These are phyloP conservation scores for Vespertilio murinus DNA, from an alignment of 2,797 vertebrate genomes.

Conservation along the genomic window DNA sequence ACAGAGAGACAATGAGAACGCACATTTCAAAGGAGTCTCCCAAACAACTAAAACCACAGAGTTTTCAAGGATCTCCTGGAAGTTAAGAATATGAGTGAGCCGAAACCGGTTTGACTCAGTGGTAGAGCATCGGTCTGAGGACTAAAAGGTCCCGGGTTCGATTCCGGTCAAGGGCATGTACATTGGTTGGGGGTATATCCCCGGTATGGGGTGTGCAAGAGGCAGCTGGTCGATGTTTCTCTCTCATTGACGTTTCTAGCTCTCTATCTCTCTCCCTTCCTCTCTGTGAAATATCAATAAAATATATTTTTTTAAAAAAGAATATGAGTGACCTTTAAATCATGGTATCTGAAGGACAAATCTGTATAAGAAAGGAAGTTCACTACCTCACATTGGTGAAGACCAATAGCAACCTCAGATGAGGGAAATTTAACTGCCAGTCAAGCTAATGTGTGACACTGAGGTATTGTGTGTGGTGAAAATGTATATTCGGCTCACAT, in stretches of 20 bases:
- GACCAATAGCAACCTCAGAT: background rate
- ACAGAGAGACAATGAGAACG: background rate
- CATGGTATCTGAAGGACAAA: background rate
- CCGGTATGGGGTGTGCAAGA: too few relatives aligned
- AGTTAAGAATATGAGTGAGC: background rate
- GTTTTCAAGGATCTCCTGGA: background rate
- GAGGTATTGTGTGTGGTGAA: background rate
- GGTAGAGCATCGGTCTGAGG: too few relatives aligned
- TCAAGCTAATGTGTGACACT: background rate
- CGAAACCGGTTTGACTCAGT: too few relatives aligned
- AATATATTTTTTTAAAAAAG: too few relatives aligned
- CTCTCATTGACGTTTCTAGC: too few relatives aligned
- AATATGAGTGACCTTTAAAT: background rate
- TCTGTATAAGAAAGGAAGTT: background rate
- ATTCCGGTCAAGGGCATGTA: too few relatives aligned
- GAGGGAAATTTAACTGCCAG: slow-evolving; percentile 43
- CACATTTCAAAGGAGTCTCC: background rate
- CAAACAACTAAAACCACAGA: background rate
- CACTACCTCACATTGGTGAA: background rate
- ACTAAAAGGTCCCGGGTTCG: too few relatives aligned
- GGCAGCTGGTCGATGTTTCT: too few relatives aligned
- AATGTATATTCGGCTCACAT: background rate
- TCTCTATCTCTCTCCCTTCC: too few relatives aligned
- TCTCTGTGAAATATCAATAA: too few relatives aligned
- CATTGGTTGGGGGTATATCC: too few relatives aligned